phyloP scores from a whole-genome alignment of 2,113 vertebrate species.

The Pontoporia blainvillei region DNA sequence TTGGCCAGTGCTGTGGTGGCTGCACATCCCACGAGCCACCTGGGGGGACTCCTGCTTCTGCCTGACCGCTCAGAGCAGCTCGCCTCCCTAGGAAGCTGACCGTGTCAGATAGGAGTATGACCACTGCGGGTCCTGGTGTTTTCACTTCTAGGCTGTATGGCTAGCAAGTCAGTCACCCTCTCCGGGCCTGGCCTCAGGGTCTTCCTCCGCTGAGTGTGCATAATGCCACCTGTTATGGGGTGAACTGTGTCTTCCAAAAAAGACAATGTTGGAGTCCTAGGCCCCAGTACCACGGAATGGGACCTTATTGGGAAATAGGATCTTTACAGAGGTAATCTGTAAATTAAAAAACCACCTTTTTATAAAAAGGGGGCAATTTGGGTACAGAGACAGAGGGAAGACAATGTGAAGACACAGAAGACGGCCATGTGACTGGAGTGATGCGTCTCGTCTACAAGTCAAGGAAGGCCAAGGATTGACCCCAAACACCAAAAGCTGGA shows the following conservation, averaged over 20 bases:
- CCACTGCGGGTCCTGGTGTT: accelerated
- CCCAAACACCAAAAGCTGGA: background rate
- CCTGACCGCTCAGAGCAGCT: background rate
- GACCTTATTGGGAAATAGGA: background rate
- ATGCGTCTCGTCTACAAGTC: no score
- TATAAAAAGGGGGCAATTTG: background rate
- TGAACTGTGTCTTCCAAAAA: background rate
- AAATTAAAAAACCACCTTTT: background rate
- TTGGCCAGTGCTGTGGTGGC: accelerated
- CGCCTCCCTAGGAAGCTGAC: background rate
- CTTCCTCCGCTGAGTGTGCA: background rate
- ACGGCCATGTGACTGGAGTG: background rate
- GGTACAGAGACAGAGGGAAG: background rate
- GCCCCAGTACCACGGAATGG: background rate
- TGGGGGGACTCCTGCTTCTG: background rate
- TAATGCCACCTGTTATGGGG: no score
- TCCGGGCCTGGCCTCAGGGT: background rate
- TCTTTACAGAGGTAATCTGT: background rate
- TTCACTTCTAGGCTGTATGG: background rate
- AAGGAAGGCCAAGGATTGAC: background rate
- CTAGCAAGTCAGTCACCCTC: background rate
- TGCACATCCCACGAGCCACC: no score
- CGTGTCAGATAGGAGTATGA: accelerated
- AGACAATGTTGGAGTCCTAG: background rate
- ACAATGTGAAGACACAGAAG: accelerated